A percentile compares a stretch with the other conserved stretches of the same genome.
Conservation (phyloP, 2,888 invertebrate species). For the Cybosia mesomella region DNA sequence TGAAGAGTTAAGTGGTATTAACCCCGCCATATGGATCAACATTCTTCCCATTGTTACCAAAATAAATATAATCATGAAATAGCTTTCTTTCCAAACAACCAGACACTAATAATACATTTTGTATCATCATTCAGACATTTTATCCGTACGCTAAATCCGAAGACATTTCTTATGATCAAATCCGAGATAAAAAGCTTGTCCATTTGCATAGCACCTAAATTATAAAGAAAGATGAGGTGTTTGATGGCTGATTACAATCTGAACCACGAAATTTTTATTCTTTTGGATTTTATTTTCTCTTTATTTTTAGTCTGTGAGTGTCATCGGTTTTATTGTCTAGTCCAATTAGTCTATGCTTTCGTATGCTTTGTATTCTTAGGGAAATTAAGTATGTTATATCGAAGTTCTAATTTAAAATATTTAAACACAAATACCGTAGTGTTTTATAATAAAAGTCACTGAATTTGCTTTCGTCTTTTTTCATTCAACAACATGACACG, state of each 20-base stretch:
- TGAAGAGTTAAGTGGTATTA: conserved; percentile 15
- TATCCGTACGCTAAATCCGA: conserved; percentile 59
- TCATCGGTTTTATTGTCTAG: conserved; percentile 21
- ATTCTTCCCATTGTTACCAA: conserved; percentile 36
- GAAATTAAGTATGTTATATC: not conserved
- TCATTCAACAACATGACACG: conserved; percentile 9
- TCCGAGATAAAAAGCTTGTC: conserved; percentile 56
- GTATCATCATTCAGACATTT: conserved; percentile 51
- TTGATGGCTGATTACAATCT: conserved; percentile 55
- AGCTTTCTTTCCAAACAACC: conserved; percentile 49
- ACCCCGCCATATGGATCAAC: conserved; percentile 19
- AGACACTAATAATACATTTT: conserved; percentile 51
- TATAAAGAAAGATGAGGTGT: conserved; percentile 59
- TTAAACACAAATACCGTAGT: conserved; percentile 11
- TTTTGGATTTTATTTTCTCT: conserved; percentile 27
- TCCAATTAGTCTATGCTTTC: conserved; percentile 26
- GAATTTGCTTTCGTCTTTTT: not conserved
- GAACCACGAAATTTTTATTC: conserved; percentile 35
- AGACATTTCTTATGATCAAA: conserved; percentile 57
- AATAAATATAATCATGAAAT: conserved; percentile 44
- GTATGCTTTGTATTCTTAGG: conserved; percentile 10
- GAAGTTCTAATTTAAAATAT: not conserved
- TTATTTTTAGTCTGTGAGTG: conserved; percentile 31
- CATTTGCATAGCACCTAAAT: conserved; percentile 62
- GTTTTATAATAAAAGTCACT: conserved; percentile 8